Evolutionary conservation across 2,797 vertebrate genomes (phyloP).

Genomic region (Cottoperca gobio): DNA sequence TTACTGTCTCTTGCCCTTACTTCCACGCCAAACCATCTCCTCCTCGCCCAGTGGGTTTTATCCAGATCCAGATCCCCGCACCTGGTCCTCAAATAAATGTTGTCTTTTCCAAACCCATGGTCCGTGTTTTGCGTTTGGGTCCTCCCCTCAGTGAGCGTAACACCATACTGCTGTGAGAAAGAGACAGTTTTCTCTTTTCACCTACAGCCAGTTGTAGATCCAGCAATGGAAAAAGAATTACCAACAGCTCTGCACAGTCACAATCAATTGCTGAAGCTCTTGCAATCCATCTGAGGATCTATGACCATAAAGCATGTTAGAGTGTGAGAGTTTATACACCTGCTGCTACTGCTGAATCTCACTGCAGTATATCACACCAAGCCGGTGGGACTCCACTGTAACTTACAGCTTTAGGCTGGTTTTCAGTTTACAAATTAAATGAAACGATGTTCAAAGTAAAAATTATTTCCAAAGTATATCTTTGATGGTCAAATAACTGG

Average conservation of each 20-base stretch:
- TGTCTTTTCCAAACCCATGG: no score
- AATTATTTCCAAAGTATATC: background rate
- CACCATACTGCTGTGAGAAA: background rate
- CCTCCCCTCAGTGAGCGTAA: no score
- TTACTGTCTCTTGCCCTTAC: no score
- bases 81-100: no score
- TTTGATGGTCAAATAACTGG: background rate
- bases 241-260: conserved; percentile 17
- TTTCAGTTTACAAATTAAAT: background rate
- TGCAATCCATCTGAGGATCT: conserved; percentile 20
- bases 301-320: background rate
- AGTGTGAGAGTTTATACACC: conserved; percentile 14
- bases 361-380: conserved; percentile 14
- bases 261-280: conserved; percentile 30
- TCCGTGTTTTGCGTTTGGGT: no score
- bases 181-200: background rate
- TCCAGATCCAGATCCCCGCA: no score
- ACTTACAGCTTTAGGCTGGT: background rate
- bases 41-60: no score
- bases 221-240: conserved; percentile 13
- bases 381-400: background rate
- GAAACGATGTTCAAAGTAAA: background rate
- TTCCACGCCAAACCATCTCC: no score
- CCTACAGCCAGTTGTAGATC: conserved; percentile 5
- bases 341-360: conserved; percentile 8